Conservation (phyloP, 2,888 invertebrate species). For the Orchestes rusci region DNA sequence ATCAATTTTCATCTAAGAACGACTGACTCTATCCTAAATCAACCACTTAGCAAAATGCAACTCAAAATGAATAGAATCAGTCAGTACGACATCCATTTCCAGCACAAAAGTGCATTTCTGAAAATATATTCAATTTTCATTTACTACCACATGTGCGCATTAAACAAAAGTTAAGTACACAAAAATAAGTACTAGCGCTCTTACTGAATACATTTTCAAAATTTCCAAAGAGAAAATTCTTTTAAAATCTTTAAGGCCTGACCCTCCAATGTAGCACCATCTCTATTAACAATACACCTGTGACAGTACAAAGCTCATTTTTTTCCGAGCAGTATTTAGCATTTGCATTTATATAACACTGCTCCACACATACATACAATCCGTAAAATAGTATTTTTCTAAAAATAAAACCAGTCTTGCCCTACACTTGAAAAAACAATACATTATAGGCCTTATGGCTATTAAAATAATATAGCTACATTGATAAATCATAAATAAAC, state of each 20-base stretch:
- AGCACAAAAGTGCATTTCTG: constrained; percentile 19
- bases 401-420: constrained; percentile 15
- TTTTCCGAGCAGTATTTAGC: too few relatives aligned
- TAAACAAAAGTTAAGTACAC: background rate
- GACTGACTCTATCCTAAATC: constrained; percentile 4
- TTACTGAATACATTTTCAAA: constrained; percentile 11
- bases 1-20: constrained; percentile 16
- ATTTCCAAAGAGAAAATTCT: constrained; percentile 26
- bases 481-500: background rate
- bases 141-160: constrained; percentile 31
- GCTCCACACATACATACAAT: background rate
- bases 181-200: background rate
- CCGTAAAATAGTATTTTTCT: background rate
- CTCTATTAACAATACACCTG: constrained; percentile 41
- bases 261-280: constrained; percentile 43
- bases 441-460: constrained; percentile 13
- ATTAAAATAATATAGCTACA: background rate
- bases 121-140: constrained; percentile 34
- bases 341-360: too few relatives aligned
- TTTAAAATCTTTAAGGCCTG: constrained; percentile 39
- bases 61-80: constrained; percentile 3
- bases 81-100: constrained; percentile 6
- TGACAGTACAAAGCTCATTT: constrained; percentile 23
- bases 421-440: constrained; percentile 3
- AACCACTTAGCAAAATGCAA: background rate